These are phyloP conservation scores for Marmota flaviventris DNA, from an alignment of 2,113 vertebrate genomes.

Conservation along the genomic window DNA sequence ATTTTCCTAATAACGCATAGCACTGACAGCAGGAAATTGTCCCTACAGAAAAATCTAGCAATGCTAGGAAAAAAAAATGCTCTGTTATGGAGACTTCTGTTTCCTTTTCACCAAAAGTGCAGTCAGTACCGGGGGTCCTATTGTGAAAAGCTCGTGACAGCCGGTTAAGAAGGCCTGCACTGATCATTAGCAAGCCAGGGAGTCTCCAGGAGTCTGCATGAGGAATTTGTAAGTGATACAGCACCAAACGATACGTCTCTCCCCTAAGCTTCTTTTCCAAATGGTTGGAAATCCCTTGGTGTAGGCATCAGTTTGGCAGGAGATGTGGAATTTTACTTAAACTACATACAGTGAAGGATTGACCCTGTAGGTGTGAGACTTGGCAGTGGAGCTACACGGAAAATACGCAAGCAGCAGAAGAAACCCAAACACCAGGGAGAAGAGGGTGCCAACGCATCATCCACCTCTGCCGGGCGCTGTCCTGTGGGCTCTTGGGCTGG, in stretches of 20 bases:
- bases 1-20: conserved; percentile 32
- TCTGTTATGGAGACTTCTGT: neutral
- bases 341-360: conserved; percentile 44
- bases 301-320: conserved; percentile 64
- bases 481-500: neutral
- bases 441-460: neutral
- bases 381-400: conserved; percentile 70
- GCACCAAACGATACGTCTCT: conserved; percentile 48
- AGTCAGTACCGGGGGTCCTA: neutral
- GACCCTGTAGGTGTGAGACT: conserved; percentile 78
- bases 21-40: conserved; percentile 35
- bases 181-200: conserved; percentile 37
- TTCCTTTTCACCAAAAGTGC: conserved; percentile 8
- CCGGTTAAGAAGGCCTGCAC: conserved; percentile 9
- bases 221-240: conserved; percentile 71
- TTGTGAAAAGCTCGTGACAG: neutral
- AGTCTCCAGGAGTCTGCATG: conserved; percentile 9
- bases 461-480: neutral
- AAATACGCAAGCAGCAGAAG: conserved; percentile 57
- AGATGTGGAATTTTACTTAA: conserved; percentile 79
- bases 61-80: neutral
- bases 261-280: neutral
- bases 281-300: conserved; percentile 51
- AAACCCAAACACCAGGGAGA: neutral
- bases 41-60: conserved; percentile 16